A percentile compares a stretch with the other conserved stretches of the same genome.
Evolutionary conservation across 2,888 invertebrate genomes (phyloP).

Genomic region (Cecidostiba fungosa): DNA sequence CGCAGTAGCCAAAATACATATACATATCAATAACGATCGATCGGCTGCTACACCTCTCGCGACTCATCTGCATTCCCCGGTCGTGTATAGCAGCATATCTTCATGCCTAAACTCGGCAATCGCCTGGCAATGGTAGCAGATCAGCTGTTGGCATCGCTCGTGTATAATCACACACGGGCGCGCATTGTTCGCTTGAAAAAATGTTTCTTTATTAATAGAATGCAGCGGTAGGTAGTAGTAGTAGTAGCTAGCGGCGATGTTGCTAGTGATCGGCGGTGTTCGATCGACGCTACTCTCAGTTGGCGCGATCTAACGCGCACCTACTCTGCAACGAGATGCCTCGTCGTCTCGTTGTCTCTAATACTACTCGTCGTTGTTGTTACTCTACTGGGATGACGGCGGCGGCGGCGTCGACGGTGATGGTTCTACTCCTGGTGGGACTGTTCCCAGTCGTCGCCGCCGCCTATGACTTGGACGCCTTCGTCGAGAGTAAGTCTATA

Average conservation of each 20-base stretch:
- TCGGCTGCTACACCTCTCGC: background rate
- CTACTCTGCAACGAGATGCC: background rate
- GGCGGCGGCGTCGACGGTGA: background rate
- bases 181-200: background rate
- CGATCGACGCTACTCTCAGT: background rate
- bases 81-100: background rate
- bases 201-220: background rate
- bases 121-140: background rate
- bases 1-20: background rate
- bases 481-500: slow-evolving; percentile 49
- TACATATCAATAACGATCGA: background rate
- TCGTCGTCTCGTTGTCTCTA: background rate
- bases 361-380: background rate
- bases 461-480: slow-evolving; percentile 21
- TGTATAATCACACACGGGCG: background rate
- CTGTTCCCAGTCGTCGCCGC: background rate
- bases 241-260: too few species aligned
- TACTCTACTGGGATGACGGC: slow-evolving; percentile 22
- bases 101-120: background rate
- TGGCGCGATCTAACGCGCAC: background rate
- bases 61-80: background rate
- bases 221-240: background rate
- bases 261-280: background rate
- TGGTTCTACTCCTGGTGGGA: background rate
- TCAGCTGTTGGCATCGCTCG: background rate